Evolutionary conservation across 2,797 vertebrate genomes (phyloP).

Genomic region (Xenentodon cancila): DNA sequence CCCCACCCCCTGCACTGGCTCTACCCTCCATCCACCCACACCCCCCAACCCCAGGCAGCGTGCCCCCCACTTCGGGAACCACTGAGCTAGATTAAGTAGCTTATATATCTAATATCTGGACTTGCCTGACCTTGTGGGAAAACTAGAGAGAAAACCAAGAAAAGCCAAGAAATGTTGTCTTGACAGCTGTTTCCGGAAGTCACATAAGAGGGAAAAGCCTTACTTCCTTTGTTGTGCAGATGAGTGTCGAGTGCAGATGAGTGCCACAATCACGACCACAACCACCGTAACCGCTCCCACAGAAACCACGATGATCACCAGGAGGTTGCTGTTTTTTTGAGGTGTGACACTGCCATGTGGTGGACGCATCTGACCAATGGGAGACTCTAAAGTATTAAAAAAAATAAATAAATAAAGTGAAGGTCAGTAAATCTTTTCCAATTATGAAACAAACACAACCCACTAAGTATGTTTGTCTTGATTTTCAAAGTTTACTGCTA

Average conservation of each 20-base stretch:
- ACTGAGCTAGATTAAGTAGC: no score
- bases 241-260: slow-evolving; percentile 91
- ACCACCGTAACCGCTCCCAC: slow-evolving; percentile 88
- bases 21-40: no score
- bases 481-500: no score
- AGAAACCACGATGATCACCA: slow-evolving; percentile 90
- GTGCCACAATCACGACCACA: slow-evolving; percentile 85
- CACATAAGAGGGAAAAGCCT: slow-evolving; percentile 51
- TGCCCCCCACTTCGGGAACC: no score
- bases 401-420: no score
- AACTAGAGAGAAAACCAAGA: no score
- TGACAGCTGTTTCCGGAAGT: no score
- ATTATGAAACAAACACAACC: slow-evolving; percentile 6
- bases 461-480: neutral
- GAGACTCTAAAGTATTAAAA: slow-evolving; percentile 86
- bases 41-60: no score
- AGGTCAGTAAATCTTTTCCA: neutral
- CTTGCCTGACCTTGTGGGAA: no score
- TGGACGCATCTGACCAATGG: slow-evolving; percentile 93
- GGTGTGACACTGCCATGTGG: slow-evolving; percentile 89
- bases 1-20: no score
- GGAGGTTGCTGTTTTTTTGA: slow-evolving; percentile 91
- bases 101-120: no score
- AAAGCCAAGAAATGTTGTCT: no score
- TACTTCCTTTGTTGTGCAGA: slow-evolving; percentile 95